Evolutionary conservation across 2,888 invertebrate genomes (phyloP).

Genomic region (Drosophila nr. perissopoda): DNA sequence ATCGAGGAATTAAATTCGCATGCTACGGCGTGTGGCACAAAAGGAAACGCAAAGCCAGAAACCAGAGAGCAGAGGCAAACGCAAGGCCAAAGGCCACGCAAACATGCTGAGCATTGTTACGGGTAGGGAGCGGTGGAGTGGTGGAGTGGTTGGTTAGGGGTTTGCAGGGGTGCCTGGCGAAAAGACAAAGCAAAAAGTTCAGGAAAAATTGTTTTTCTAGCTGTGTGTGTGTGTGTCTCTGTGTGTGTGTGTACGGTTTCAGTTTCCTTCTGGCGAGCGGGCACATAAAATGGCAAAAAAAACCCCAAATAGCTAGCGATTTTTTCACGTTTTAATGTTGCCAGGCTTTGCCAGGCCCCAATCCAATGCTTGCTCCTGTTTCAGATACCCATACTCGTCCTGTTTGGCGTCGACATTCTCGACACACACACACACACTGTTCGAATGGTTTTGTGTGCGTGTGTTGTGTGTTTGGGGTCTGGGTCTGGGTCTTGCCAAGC

Average conservation of each 20-base stretch:
- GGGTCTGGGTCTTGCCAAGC: conserved; percentile 49
- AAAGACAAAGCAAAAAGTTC: conserved; percentile 70
- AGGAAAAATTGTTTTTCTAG: conserved; percentile 75
- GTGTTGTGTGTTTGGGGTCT: conserved; percentile 41
- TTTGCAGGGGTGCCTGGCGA: conserved; percentile 14
- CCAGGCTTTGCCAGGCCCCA: conserved; percentile 25
- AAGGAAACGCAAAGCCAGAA: conserved; percentile 17
- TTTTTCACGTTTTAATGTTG: conserved; percentile 79
- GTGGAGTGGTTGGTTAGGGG: background rate
- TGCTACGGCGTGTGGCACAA: conserved; percentile 59
- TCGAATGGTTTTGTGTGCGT: conserved; percentile 59
- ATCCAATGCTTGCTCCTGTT: conserved; percentile 11
- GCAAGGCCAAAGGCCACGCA: conserved; percentile 69
- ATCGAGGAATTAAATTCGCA: conserved; percentile 73
- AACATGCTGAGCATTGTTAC: conserved; percentile 26
- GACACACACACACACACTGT: conserved; percentile 26
- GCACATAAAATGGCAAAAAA: conserved; percentile 44
- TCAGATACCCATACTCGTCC: conserved; percentile 18
- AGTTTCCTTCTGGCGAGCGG: conserved; percentile 65
- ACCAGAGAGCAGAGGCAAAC: conserved; percentile 43
- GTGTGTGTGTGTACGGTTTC: conserved; percentile 47
- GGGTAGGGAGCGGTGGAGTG: background rate
- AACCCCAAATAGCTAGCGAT: conserved; percentile 69
- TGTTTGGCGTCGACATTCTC: conserved; percentile 28
- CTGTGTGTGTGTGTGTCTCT: conserved; percentile 34